A percentile compares a stretch with the other conserved stretches of the same genome.
Evolutionary conservation across 1,140 invertebrate genomes (phyloP).

Genomic region (Zaprionus capensis): DNA sequence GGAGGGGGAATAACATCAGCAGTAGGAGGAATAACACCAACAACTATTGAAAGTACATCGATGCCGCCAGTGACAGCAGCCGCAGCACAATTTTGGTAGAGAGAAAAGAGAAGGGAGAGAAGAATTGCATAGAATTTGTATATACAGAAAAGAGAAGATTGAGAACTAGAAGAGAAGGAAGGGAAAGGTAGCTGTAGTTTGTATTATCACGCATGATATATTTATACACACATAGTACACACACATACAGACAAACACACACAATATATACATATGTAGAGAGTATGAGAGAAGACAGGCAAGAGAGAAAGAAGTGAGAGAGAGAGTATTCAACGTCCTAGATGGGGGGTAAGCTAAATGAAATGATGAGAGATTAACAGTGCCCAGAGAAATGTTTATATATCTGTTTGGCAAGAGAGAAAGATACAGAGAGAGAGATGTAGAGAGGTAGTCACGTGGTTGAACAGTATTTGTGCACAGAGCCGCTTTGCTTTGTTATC

Average conservation of each 20-base stretch:
- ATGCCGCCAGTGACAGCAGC: constrained; percentile 32
- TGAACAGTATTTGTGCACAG: constrained; percentile 75
- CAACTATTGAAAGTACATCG: constrained; percentile 16
- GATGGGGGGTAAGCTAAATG: background rate
- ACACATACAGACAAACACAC: constrained; percentile 27
- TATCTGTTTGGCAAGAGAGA: constrained; percentile 4
- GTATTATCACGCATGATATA: constrained; percentile 49
- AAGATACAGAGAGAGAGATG: background rate
- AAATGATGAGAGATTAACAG: constrained; percentile 41
- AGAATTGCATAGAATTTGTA: constrained; percentile 49
- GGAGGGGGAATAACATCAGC: background rate
- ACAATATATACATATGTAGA: constrained; percentile 32
- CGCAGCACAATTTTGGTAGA: constrained; percentile 75
- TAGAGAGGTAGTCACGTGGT: background rate
- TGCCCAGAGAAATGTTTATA: constrained; percentile 10
- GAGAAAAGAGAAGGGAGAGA: constrained; percentile 17
- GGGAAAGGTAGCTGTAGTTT: constrained; percentile 46
- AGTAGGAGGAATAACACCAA: constrained; percentile 3
- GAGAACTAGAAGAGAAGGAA: constrained; percentile 8
- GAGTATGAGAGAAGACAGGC: constrained; percentile 25
- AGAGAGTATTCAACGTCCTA: constrained; percentile 47
- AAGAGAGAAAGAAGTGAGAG: background rate
- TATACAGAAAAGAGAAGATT: constrained; percentile 31
- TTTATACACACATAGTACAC: constrained; percentile 35
- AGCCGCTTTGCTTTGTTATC: constrained; percentile 58